These are phyloP conservation scores for Hippoglossus hippoglossus DNA, from an alignment of 2,797 vertebrate genomes.

Conservation along the genomic window DNA sequence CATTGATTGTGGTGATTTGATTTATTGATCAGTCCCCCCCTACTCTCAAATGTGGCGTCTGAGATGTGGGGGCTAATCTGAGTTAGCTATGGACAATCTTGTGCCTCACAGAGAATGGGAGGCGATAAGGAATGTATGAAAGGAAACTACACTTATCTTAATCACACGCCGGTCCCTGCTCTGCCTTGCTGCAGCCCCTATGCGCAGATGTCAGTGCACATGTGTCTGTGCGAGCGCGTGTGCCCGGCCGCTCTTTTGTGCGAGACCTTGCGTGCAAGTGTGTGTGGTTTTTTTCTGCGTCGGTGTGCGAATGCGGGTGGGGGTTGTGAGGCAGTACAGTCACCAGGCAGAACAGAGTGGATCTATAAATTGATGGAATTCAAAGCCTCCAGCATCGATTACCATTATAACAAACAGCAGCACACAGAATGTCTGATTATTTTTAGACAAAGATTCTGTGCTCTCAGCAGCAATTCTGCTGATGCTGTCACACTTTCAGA, in stretches of 20 bases:
- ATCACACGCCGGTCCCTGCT: conserved; percentile 86
- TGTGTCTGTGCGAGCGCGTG: conserved; percentile 36
- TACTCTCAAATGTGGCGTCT: conserved; percentile 90
- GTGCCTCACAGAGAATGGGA: conserved; percentile 88
- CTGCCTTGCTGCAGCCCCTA: conserved; percentile 69
- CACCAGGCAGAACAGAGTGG: conserved; percentile 97
- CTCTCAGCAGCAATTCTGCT: conserved; percentile 99
- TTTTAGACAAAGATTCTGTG: conserved; percentile 99
- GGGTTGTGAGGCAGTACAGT: conserved; percentile 90
- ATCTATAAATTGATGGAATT: conserved; percentile 99
- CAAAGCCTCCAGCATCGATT: conserved; percentile 99
- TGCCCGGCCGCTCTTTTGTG: conserved; percentile 63
- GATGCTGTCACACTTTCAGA: conserved; percentile 99
- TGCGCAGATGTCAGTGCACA: conserved; percentile 40
- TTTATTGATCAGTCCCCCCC: conserved; percentile 97
- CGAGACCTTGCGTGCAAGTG: conserved; percentile 48
- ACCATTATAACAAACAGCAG: conserved; percentile 99
- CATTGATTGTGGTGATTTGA: conserved; percentile 99
- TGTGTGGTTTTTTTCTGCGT: conserved; percentile 51
- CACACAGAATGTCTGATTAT: conserved; percentile 99
- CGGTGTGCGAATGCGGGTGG: conserved; percentile 65
- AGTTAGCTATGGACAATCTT: conserved; percentile 91
- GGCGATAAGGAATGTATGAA: conserved; percentile 93
- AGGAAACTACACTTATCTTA: conserved; percentile 95
- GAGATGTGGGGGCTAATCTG: conserved; percentile 95